Base-by-base conservation (phyloP, 2,797 vertebrate genomes). In the Echeneis naucrates region DNA sequence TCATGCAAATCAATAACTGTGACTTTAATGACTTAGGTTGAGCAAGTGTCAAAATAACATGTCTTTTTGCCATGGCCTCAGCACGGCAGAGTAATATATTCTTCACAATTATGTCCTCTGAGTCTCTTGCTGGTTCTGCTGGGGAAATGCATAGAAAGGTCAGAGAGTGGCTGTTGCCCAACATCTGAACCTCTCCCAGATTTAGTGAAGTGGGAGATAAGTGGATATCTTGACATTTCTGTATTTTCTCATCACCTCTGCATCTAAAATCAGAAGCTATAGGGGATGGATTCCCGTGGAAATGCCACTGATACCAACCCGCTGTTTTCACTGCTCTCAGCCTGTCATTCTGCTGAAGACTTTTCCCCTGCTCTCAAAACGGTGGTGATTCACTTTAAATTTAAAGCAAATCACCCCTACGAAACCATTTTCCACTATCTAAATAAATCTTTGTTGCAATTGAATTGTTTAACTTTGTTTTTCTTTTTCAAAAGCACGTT, bases 161-260 rank as follows among this genome's bases (percentile, higher is more conserved):
- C 74, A 72, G 45, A 66, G 58, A 70, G 60, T 33, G 45, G 47
- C 52, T 57, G 61, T 17, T 17, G 50, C 55, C 35, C 52, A 77
- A 75, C 68, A 55, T 67, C 12, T 78, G 47, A 85, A 72, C 70
- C 67, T 54, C 38, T 66, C 60, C 68, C 68, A 61, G 44, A 66
- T 70, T 76, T 59, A 58, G 60, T 77, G 73, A 77, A 85, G 72
- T 77, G 66, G 53, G 78, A 30, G 78, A 73, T 85, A 79, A 82
- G 73, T 74, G 81, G 67, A 63, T 61, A 72, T 80, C 83, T 81
- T 82, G 81, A 86, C 80, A 74, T 86, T 68, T 77, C 62, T 65
- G 38, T 68, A 61, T 71, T 66, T 73, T 50, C 61, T 24, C 53
- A 4, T 67, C 12, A 17, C 72, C 61, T 70, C 35, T 40, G 53